Evolutionary conservation across 37 sponge, comb jelly and placozoan genomes (phyloP).

Genomic region (Ianthella basta): DNA sequence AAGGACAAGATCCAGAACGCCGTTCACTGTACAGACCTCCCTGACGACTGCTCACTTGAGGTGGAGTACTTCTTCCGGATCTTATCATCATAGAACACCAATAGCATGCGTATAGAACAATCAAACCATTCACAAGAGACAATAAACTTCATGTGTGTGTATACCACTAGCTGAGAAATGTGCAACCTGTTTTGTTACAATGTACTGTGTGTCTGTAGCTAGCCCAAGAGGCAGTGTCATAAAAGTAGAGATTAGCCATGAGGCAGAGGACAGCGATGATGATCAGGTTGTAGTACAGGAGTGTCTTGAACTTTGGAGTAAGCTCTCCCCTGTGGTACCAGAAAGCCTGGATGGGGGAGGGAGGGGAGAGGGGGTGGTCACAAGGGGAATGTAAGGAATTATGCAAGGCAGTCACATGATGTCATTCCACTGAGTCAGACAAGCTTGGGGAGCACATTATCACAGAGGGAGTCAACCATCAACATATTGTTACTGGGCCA

Average conservation of each 20-base stretch:
- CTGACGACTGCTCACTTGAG: constrained; percentile 89
- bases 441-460: too few relatives aligned
- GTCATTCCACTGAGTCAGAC: not conserved
- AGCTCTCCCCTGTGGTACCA: constrained; percentile 82
- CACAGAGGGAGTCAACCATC: too few relatives aligned
- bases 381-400: not conserved
- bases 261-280: constrained; percentile 62
- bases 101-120: not conserved
- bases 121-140: too few relatives aligned
- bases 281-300: constrained; percentile 72
- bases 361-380: not conserved
- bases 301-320: constrained; percentile 73
- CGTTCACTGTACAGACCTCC: constrained; percentile 95
- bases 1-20: constrained; percentile 92
- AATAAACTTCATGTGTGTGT: not conserved
- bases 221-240: constrained; percentile 34
- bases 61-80: constrained; percentile 92
- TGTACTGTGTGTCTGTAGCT: not conserved
- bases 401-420: not conserved
- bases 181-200: constrained; percentile 14
- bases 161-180: not conserved
- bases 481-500: too few relatives aligned
- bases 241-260: constrained; percentile 60
- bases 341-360: constrained; percentile 48
- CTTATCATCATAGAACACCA: not conserved